Conservation (phyloP, 2,888 invertebrate species). For the Slavum lentiscoides region DNA sequence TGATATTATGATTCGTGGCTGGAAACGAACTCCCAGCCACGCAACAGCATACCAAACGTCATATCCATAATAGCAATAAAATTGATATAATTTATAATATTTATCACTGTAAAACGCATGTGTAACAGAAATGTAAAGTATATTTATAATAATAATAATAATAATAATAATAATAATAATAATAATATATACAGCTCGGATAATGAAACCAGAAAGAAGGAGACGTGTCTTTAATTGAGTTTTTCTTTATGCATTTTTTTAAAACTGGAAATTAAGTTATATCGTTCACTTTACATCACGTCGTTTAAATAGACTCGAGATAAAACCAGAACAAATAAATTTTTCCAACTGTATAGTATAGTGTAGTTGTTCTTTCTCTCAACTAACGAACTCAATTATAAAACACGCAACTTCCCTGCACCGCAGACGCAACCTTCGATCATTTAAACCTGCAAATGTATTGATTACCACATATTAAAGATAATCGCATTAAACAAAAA, state of each 20-base stretch:
- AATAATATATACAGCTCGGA: neutral
- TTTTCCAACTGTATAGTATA: neutral
- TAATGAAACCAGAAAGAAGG: neutral
- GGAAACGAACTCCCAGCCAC: too few relatives aligned
- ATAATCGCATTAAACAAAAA: neutral
- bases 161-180: too few relatives aligned
- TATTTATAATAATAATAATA: too few relatives aligned
- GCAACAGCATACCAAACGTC: too few relatives aligned
- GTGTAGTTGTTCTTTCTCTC: neutral
- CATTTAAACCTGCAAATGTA: neutral
- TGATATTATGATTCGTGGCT: too few relatives aligned
- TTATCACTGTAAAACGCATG: too few relatives aligned
- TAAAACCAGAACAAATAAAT: conserved; percentile 8
- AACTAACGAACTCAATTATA: conserved; percentile 25
- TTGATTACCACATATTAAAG: conserved; percentile 3
- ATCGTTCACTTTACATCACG: conserved; percentile 15
- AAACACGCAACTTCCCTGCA: neutral
- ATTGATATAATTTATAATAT: too few relatives aligned
- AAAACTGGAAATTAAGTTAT: conserved; percentile 23
- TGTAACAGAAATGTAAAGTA: too few relatives aligned
- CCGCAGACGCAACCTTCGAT: neutral
- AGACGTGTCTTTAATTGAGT: neutral
- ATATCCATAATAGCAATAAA: too few relatives aligned
- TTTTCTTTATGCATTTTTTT: neutral
- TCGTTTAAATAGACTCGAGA: conserved; percentile 19